Evolutionary conservation across 1,140 invertebrate species (phyloP).

Genomic region (Macrobrachium nipponense): DNA sequence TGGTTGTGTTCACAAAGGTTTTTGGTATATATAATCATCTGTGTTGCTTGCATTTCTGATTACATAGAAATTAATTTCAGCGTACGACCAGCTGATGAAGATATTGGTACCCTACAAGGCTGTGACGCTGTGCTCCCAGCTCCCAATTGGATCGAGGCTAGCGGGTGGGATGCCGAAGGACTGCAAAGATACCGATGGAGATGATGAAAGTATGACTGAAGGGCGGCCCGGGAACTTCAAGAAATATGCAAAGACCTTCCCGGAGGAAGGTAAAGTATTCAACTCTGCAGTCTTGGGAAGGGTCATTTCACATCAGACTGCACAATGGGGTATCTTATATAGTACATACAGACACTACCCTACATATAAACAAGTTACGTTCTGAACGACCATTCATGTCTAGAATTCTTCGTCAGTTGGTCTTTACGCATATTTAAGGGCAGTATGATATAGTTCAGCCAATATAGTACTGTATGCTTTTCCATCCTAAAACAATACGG

Average conservation of each 20-base stretch:
- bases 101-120: slow-evolving; percentile 69
- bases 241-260: slow-evolving; percentile 68
- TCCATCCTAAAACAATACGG: too few relatives aligned
- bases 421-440: too few relatives aligned
- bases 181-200: slow-evolving; percentile 19
- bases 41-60: not conserved
- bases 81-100: slow-evolving; percentile 66
- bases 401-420: too few relatives aligned
- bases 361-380: not conserved
- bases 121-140: slow-evolving; percentile 68
- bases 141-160: slow-evolving; percentile 14
- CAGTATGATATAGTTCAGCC: too few relatives aligned
- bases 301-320: not conserved
- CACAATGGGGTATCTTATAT: not conserved
- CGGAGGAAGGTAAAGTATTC: slow-evolving; percentile 70
- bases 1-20: not conserved
- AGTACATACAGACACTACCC: not conserved
- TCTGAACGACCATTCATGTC: too few relatives aligned
- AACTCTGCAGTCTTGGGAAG: not conserved
- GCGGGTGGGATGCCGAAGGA: not conserved
- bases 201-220: not conserved
- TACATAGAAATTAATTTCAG: slow-evolving; percentile 65
- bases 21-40: not conserved
- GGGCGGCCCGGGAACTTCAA: not conserved
- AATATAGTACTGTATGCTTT: too few relatives aligned